Percentiles rank a stretch among this genome's conserved stretches.
These are phyloP conservation scores for Neodiprion fabricii DNA, from an alignment of 1,140 invertebrate genomes.

Conservation along the genomic window DNA sequence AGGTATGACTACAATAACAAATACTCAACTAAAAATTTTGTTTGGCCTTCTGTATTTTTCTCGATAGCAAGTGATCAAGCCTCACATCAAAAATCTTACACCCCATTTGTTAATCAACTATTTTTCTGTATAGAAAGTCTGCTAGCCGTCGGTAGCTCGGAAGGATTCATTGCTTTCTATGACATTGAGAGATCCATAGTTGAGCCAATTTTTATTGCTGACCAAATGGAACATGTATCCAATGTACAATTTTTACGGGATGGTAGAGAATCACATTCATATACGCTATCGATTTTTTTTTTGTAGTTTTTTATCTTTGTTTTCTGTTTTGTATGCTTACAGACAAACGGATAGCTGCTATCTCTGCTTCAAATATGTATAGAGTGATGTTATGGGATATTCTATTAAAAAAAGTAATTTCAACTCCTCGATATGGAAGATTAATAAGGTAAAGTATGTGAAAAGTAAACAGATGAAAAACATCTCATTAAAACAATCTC, in stretches of 20 bases:
- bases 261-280: not conserved
- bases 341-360: not conserved
- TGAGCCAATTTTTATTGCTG: not conserved
- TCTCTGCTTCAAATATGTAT: not conserved
- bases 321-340: not conserved
- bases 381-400: not conserved
- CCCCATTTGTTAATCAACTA: too few species aligned
- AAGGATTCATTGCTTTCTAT: not conserved
- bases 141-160: not conserved
- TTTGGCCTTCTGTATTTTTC: too few species aligned
- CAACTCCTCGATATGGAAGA: not conserved
- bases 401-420: not conserved
- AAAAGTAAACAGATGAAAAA: not conserved
- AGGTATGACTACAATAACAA: not conserved
- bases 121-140: not conserved
- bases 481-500: too few species aligned
- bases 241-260: not conserved
- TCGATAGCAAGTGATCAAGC: too few species aligned
- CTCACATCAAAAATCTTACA: too few species aligned
- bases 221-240: not conserved
- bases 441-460: not conserved
- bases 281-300: too few species aligned
- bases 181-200: not conserved
- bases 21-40: too few species aligned
- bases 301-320: too few species aligned